phyloP scores from a whole-genome alignment of 2,888 invertebrate genomes.

The Aphrophora alni region DNA sequence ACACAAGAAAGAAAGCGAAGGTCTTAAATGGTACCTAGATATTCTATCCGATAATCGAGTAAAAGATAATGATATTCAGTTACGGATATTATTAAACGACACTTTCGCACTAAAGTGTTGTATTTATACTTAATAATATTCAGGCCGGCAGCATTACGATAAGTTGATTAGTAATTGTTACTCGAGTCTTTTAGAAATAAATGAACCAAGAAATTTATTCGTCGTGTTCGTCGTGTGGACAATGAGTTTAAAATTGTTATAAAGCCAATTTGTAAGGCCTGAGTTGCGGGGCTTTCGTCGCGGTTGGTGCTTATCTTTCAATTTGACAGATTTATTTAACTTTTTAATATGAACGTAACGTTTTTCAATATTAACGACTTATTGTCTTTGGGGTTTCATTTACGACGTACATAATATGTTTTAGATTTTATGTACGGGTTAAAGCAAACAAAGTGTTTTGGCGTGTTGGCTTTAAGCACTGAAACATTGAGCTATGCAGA shows the following conservation, averaged over 20 bases:
- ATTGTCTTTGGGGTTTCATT: not conserved
- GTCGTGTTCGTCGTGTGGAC: not conserved
- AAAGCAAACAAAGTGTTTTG: not conserved
- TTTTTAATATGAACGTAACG: too few species aligned
- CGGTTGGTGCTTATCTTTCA: not conserved
- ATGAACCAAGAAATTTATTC: constrained; percentile 6
- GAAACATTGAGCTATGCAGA: too few species aligned
- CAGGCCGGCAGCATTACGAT: not conserved
- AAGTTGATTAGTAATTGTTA: not conserved
- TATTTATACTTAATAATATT: not conserved
- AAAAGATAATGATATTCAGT: not conserved
- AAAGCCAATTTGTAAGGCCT: not conserved
- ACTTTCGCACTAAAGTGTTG: not conserved
- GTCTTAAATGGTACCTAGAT: not conserved
- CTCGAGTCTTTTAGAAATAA: not conserved
- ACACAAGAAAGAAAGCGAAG: not conserved
- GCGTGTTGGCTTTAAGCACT: not conserved
- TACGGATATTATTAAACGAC: not conserved
- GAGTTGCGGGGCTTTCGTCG: not conserved
- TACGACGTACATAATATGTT: too few species aligned
- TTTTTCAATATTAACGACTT: not conserved
- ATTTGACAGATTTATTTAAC: too few species aligned
- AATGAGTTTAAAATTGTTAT: not conserved
- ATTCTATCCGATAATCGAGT: not conserved
- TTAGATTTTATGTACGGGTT: not conserved